Base-by-base conservation (phyloP, 2,888 invertebrate genomes). In the Hydroisotoma schaefferi region DNA sequence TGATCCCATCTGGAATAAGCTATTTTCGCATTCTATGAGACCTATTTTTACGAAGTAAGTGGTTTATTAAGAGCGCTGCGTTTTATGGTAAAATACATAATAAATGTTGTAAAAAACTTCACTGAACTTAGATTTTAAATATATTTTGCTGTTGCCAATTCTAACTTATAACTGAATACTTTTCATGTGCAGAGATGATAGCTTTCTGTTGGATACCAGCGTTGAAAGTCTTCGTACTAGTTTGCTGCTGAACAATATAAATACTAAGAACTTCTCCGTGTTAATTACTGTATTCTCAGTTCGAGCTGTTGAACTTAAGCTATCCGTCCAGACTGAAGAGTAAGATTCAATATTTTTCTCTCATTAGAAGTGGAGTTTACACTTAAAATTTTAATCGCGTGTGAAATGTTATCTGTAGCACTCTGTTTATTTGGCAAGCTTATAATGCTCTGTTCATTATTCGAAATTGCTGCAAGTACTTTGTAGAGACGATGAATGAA, bases 401-500 rank as follows among this genome's bases (percentile, higher is more conserved):
- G n/a, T n/a, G 63, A 54, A 56, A n/a, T n/a, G n/a, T n/a, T n/a
- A n/a, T n/a, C n/a, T n/a, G n/a, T 75, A 87, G 87, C 73, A 83
- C 84, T 70, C 80, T 87, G 73, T 85, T 93, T 73, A 87, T 90
- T 54, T 95, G 94, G 93, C 95, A 97, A 77, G 87, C 92, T 0
- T 92, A 89, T 78, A 98, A 98, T 78, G 89, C 92, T 0, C 78
- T 99, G 49, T 93, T 94, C 74, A 88, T 94, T 26, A 85, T 95
- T 60, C 83, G 95, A 12, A 79, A 78, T 71, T 73, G 88, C 83
- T 68, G 84, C 61, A 95, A 95, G 76, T 95, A 92, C 76, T 81
- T 97, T 40, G 87, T 93, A 15, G 94, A 97, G 77, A 88, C 88
- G 72, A 85, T 94, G 15, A 88, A 88, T 0, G 95, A 97, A 76